Conservation (phyloP, 2,888 invertebrate genomes). For the Adineta ricciae region DNA sequence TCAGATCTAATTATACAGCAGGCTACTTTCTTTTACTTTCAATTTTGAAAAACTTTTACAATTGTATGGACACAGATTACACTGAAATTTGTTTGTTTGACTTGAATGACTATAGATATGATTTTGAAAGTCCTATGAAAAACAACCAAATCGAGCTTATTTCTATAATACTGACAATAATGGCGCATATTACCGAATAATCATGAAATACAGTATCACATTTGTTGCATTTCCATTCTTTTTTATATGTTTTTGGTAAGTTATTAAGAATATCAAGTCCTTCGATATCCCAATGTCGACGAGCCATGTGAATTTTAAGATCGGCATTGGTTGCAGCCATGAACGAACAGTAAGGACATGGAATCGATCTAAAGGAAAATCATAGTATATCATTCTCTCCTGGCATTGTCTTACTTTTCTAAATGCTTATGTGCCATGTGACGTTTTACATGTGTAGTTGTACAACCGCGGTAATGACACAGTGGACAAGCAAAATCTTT, state of each 20-base stretch:
- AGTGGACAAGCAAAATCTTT: slow-evolving; percentile 30
- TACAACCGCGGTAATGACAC: slow-evolving; percentile 32
- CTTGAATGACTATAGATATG: slow-evolving; percentile 33
- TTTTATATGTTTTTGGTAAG: slow-evolving; percentile 30
- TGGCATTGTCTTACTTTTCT: background rate
- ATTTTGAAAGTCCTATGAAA: slow-evolving; percentile 28
- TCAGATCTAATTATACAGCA: background rate
- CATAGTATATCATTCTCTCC: background rate
- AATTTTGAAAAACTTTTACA: slow-evolving; percentile 34
- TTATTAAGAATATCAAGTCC: slow-evolving; percentile 25
- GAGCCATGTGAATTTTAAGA: slow-evolving; percentile 33
- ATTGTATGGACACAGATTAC: slow-evolving; percentile 31
- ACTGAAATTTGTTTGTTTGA: slow-evolving; percentile 30
- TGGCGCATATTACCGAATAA: slow-evolving; percentile 21
- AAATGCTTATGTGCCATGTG: slow-evolving; percentile 34
- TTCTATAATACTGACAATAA: no score
- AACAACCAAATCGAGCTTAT: no score
- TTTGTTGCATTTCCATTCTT: slow-evolving; percentile 32
- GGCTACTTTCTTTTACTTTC: slow-evolving; percentile 10
- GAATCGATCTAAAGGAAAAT: slow-evolving; percentile 19
- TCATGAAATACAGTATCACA: slow-evolving; percentile 32
- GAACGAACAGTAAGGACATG: slow-evolving; percentile 33
- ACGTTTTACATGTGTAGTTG: slow-evolving; percentile 33
- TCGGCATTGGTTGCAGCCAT: slow-evolving; percentile 34
- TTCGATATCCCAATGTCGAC: slow-evolving; percentile 32